phyloP scores from a whole-genome alignment of 1,140 invertebrate genomes.

The honey bee (Apis mellifera) region DNA sequence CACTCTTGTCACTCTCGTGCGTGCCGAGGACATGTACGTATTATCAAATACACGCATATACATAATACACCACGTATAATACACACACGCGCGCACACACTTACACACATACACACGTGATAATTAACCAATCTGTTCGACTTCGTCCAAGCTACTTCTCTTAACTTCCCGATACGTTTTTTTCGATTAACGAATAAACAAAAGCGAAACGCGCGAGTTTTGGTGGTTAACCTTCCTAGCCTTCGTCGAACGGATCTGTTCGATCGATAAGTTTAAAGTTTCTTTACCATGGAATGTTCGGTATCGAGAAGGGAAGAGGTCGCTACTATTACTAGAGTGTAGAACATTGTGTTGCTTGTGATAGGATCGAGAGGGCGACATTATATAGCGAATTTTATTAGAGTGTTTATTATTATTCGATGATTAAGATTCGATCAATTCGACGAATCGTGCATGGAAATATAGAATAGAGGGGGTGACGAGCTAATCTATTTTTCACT shows the following conservation, averaged over 20 bases:
- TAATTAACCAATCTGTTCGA: neutral
- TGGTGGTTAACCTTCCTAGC: no score
- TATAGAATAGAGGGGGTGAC: no score
- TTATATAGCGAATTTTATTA: neutral
- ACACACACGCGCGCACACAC: no score
- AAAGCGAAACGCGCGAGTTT: no score
- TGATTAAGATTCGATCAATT: neutral
- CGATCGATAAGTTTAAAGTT: no score
- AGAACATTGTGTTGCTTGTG: constrained; percentile 43
- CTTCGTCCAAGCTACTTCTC: neutral
- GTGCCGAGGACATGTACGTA: constrained; percentile 80
- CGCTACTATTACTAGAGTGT: neutral
- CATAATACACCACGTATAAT: no score
- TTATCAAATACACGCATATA: constrained; percentile 22
- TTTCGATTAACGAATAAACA: neutral
- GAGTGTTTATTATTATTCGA: neutral
- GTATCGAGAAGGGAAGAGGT: constrained; percentile 25
- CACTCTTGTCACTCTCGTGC: constrained; percentile 76
- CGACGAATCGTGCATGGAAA: no score
- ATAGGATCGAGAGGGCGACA: constrained; percentile 37
- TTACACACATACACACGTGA: neutral
- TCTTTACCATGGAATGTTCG: no score
- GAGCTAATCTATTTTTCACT: no score
- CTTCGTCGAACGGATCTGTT: no score
- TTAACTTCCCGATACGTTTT: constrained; percentile 50